A percentile compares a stretch with the other conserved stretches of the same genome.
Conservation (phyloP, 1,140 invertebrate genomes). For the Drosophila kohkoa region DNA sequence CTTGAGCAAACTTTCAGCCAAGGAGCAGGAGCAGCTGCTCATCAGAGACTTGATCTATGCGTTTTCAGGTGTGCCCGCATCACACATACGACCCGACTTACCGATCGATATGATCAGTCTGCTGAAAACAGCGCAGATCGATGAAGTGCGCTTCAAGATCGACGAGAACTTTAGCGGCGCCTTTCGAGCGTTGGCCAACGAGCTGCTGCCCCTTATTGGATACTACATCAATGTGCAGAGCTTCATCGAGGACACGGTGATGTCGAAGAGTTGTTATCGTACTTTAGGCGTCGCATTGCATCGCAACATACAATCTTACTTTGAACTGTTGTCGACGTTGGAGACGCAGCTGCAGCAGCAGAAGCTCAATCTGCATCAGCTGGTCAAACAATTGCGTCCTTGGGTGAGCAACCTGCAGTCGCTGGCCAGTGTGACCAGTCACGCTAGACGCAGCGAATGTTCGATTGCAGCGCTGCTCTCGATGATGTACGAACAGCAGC, state of each 20-base stretch:
- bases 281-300: constrained; percentile 42
- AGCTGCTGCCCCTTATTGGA: constrained; percentile 52
- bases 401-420: constrained; percentile 49
- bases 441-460: constrained; percentile 11
- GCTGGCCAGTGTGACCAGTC: constrained; percentile 30
- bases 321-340: constrained; percentile 53
- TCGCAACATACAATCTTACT: constrained; percentile 47
- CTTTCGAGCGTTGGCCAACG: constrained; percentile 47
- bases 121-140: constrained; percentile 43
- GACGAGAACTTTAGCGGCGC: constrained; percentile 49
- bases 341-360: constrained; percentile 48
- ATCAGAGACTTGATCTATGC: constrained; percentile 68
- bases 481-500: constrained; percentile 40
- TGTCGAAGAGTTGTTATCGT: constrained; percentile 26
- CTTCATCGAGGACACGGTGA: constrained; percentile 60
- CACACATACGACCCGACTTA: constrained; percentile 56
- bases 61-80: constrained; percentile 63
- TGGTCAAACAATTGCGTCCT: constrained; percentile 59
- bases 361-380: constrained; percentile 47
- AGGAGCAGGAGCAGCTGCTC: constrained; percentile 54
- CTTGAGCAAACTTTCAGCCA: constrained; percentile 38
- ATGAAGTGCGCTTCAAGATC: constrained; percentile 53
- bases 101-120: constrained; percentile 22
- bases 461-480: constrained; percentile 52
- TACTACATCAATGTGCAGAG: constrained; percentile 66